phyloP scores from a whole-genome alignment of 2,888 invertebrate genomes.

The Noctua comes region DNA sequence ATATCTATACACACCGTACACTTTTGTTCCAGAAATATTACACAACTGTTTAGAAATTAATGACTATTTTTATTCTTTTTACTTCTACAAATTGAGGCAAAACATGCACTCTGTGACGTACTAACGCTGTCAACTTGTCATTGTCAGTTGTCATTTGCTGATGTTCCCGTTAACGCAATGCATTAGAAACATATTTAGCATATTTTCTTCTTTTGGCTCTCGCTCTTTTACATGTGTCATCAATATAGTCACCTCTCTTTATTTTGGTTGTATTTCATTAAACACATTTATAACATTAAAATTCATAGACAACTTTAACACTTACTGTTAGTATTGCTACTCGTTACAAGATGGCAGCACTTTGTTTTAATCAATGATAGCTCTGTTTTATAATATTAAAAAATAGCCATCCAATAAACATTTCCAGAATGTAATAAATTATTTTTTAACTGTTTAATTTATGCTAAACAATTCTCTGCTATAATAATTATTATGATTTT shows the following conservation, averaged over 20 bases:
- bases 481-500: background rate
- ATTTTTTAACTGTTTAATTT: background rate
- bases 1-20: conserved; percentile 20
- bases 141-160: background rate
- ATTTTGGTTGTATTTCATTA: background rate
- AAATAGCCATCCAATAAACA: no score
- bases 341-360: conserved; percentile 41
- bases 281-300: background rate
- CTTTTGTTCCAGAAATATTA: conserved; percentile 38
- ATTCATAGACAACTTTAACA: background rate
- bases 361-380: background rate
- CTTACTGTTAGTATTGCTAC: conserved; percentile 14
- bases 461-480: background rate
- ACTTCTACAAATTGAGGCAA: conserved; percentile 31
- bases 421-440: background rate
- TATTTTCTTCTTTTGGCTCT: background rate
- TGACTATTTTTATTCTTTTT: conserved; percentile 43
- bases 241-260: background rate
- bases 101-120: conserved; percentile 54
- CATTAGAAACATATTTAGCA: no score
- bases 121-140: background rate
- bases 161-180: background rate
- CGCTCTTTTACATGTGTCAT: background rate
- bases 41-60: conserved; percentile 34
- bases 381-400: background rate